These are phyloP conservation scores for Labrus mixtus DNA, from an alignment of 2,113 vertebrate genomes.

Conservation along the genomic window DNA sequence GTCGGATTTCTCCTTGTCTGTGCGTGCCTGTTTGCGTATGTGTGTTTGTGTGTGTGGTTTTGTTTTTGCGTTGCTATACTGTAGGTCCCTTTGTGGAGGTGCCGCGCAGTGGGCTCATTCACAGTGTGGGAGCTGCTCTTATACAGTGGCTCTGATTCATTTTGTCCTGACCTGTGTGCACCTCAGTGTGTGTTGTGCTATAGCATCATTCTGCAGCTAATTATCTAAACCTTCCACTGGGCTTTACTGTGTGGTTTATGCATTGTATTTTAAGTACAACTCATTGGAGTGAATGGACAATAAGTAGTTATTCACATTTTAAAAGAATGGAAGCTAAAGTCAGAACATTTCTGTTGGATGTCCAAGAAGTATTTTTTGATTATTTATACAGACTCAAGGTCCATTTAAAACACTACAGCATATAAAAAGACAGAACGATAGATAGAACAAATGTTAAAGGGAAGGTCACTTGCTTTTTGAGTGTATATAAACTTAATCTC, in stretches of 20 bases:
- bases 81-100: slow-evolving; percentile 75
- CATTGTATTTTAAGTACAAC: background rate
- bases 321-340: background rate
- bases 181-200: slow-evolving; percentile 33
- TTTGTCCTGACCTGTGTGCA: slow-evolving; percentile 59
- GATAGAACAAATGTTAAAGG: no score
- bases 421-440: no score
- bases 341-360: background rate
- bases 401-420: no score
- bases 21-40: slow-evolving; percentile 42
- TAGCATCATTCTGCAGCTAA: slow-evolving; percentile 41
- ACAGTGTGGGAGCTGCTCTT: slow-evolving; percentile 75
- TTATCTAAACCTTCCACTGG: slow-evolving; percentile 21
- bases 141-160: slow-evolving; percentile 69
- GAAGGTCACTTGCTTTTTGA: no score
- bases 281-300: background rate
- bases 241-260: background rate
- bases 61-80: slow-evolving; percentile 59
- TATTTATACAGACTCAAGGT: no score
- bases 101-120: slow-evolving; percentile 71
- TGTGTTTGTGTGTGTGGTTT: slow-evolving; percentile 22
- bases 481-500: no score
- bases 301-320: slow-evolving; percentile 2
- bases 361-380: no score
- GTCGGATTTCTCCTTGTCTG: slow-evolving; percentile 59